Conservation (phyloP, 2,113 vertebrate species). For the Stictonetta naevosa region DNA sequence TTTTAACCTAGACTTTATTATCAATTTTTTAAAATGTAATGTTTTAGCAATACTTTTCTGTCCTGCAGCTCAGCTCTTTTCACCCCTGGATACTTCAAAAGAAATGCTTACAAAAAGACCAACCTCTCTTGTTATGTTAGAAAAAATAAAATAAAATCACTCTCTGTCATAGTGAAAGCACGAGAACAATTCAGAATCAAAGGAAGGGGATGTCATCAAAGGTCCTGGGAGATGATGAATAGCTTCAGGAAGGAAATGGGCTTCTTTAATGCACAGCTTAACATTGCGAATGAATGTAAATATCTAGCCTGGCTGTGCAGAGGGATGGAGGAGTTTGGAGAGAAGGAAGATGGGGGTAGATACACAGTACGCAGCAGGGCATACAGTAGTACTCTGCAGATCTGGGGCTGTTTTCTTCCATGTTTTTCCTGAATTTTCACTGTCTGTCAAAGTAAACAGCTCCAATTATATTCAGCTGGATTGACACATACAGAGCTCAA, state of each 20-base stretch:
- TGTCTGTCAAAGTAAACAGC: conserved; percentile 42
- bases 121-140: not conserved
- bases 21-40: not conserved
- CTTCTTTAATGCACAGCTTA: not conserved
- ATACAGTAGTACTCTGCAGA: not conserved
- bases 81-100: conserved; percentile 24
- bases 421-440: not conserved
- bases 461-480: conserved; percentile 56
- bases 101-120: not conserved
- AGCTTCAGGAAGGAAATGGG: not conserved
- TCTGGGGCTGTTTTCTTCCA: not conserved
- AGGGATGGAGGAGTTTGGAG: not conserved
- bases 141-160: not conserved
- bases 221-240: not conserved
- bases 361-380: not conserved
- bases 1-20: not conserved
- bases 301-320: not conserved
- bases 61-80: not conserved
- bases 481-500: conserved; percentile 25
- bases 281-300: not conserved
- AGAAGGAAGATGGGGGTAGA: not conserved
- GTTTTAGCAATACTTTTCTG: conserved; percentile 22
- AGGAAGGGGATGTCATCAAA: conserved; percentile 17
- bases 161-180: not conserved
- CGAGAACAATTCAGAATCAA: not conserved